A percentile compares a stretch with the other conserved stretches of the same genome.
These are phyloP conservation scores for Onthophagus sagittarius DNA, from an alignment of 2,888 invertebrate species.

Conservation along the genomic window DNA sequence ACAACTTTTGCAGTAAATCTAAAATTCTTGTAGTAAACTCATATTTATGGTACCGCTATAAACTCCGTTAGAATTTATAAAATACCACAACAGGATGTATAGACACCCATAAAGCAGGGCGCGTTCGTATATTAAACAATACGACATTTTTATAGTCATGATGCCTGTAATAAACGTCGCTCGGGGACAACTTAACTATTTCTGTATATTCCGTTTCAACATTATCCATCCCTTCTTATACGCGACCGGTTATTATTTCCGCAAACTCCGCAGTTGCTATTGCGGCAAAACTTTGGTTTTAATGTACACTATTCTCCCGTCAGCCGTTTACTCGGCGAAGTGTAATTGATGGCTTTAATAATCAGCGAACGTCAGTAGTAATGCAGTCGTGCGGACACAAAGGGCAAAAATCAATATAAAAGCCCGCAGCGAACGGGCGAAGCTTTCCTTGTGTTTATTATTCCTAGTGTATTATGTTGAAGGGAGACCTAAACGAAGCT, in stretches of 20 bases:
- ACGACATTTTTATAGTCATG: neutral
- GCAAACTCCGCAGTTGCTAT: neutral
- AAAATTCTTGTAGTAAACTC: neutral
- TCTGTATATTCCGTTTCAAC: neutral
- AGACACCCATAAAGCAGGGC: neutral
- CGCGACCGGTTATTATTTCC: neutral
- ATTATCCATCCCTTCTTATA: neutral
- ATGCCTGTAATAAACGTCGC: neutral
- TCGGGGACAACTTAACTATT: neutral
- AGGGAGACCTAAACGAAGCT: neutral
- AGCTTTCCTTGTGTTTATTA: neutral
- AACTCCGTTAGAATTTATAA: neutral
- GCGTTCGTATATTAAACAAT: neutral
- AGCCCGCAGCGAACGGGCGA: neutral
- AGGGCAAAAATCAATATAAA: neutral
- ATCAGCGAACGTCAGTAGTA: neutral
- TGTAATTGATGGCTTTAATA: neutral
- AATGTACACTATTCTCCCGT: neutral
- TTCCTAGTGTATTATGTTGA: neutral
- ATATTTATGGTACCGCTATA: neutral
- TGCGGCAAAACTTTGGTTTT: neutral
- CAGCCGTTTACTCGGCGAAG: neutral
- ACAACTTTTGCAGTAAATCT: too few relatives aligned
- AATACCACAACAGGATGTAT: neutral
- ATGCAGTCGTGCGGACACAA: neutral